These are phyloP conservation scores for Lepidocolaptes lacrymiger DNA, from an alignment of 2,797 vertebrate genomes.

Conservation along the genomic window DNA sequence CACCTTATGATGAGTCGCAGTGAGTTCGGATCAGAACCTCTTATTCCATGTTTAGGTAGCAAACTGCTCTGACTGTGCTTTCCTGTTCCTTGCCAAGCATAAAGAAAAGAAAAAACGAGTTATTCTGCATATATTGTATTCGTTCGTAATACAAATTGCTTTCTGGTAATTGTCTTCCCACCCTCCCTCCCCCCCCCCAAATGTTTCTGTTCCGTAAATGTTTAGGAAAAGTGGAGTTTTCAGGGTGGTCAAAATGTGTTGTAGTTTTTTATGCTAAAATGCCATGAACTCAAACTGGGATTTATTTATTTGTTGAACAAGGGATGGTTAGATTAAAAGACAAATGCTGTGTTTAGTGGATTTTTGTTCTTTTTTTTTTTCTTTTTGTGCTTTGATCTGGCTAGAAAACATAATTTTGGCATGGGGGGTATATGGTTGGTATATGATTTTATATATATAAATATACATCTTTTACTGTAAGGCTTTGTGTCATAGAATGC, in stretches of 20 bases:
- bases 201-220: slow-evolving; percentile 72
- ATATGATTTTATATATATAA: not conserved
- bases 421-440: not conserved
- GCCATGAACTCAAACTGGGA: slow-evolving; percentile 4
- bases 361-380: not conserved
- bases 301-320: not conserved
- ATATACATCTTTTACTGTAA: not conserved
- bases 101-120: not conserved
- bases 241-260: slow-evolving; percentile 55
- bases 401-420: slow-evolving; percentile 12
- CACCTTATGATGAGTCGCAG: slow-evolving; percentile 98
- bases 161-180: slow-evolving; percentile 63
- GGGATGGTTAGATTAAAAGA: slow-evolving; percentile 4
- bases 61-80: slow-evolving; percentile 81
- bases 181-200: not conserved
- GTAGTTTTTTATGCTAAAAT: not conserved
- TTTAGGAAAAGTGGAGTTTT: slow-evolving; percentile 56
- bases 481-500: slow-evolving; percentile 12
- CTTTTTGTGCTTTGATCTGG: slow-evolving; percentile 32
- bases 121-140: slow-evolving; percentile 67
- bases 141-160: slow-evolving; percentile 71
- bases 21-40: slow-evolving; percentile 85
- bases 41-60: slow-evolving; percentile 82
- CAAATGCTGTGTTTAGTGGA: not conserved
- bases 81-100: slow-evolving; percentile 74